Base-by-base conservation (phyloP, 2,113 vertebrate species). In the Pelobates fuscus region DNA sequence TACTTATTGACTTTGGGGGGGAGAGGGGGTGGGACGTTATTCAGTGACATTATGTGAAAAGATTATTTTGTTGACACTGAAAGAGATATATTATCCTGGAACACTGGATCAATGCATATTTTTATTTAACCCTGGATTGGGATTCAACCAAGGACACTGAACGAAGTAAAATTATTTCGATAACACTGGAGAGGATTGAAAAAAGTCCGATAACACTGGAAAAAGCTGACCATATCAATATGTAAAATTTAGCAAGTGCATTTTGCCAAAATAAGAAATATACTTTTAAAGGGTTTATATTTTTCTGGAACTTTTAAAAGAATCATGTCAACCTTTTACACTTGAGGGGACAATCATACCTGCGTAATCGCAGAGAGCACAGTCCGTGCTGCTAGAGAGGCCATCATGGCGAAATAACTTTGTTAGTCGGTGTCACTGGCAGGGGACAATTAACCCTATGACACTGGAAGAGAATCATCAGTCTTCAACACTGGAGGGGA, bases 401-500 rank as follows among this genome's bases (percentile, higher is more conserved):
- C 15, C 46, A 52, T 52, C n/a, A n/a, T n/a, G n/a, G n/a, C n/a
- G n/a, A n/a, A n/a, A n/a, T n/a, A n/a, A n/a, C n/a, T n/a, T n/a
- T n/a, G n/a, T n/a, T 52, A 14, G 15, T 52, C 3, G 5, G n/a
- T 18, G 3, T 52, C 15, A 18, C 15, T n/a, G n/a, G n/a, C n/a
- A 20, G 27, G 44, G 10, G 30, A 5, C 21, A 41, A 24, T 43
- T 46, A 8, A 49, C 8, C 10, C 3, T 10, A n/a, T 30, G 12
- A 63, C 41, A 72, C 43, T 52, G 58, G 58, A 62, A 23, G 15
- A 14, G 59, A 20, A 24, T 44, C 8, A 63, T 18, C 41, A 25
- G 52, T 46, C 25, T 72, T 11, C 24, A 32, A 37, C 61, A 65
- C 27, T 54, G 71, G 20, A 73, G 32, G 27, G 58, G 58, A 24